A percentile compares a stretch with the other conserved stretches of the same genome.
These are phyloP conservation scores for Pachydiplax longipennis DNA, from an alignment of 2,888 invertebrate genomes.

Conservation along the genomic window DNA sequence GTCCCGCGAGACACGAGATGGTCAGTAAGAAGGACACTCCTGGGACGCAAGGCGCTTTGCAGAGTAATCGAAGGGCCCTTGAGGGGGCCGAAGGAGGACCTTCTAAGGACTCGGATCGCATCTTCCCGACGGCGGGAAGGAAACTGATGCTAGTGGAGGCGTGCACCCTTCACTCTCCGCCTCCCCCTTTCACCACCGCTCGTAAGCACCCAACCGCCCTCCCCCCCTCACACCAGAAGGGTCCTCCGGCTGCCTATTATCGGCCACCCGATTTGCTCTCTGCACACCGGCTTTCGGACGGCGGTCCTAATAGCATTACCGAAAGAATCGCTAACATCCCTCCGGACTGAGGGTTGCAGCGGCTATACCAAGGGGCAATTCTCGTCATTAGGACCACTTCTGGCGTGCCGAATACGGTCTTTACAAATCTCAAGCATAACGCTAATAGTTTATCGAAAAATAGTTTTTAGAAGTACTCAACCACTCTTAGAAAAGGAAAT, in stretches of 20 bases:
- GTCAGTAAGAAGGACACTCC: slow-evolving; percentile 69
- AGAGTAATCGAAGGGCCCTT: not conserved
- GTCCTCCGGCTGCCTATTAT: not conserved
- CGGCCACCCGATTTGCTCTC: not conserved
- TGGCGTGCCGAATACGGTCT: too few relatives aligned
- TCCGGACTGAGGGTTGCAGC: too few relatives aligned
- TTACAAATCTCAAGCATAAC: too few relatives aligned
- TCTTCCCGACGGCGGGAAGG: not conserved
- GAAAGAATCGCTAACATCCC: too few relatives aligned
- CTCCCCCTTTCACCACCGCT: not conserved
- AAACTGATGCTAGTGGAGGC: not conserved
- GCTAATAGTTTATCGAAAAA: too few relatives aligned
- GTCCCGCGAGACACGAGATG: slow-evolving; percentile 49
- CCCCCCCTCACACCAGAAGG: not conserved
- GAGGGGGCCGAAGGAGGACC: not conserved
- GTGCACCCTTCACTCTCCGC: not conserved
- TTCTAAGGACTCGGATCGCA: not conserved
- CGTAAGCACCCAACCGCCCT: not conserved
- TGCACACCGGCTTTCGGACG: not conserved
- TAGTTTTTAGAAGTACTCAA: too few relatives aligned
- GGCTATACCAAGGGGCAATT: too few relatives aligned
- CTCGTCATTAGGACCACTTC: too few relatives aligned
- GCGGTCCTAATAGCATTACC: not conserved
- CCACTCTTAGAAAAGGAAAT: too few relatives aligned
- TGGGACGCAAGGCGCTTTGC: not conserved